phyloP scores from a whole-genome alignment of 2,888 invertebrate genomes.

The Bimastos eiseni region DNA sequence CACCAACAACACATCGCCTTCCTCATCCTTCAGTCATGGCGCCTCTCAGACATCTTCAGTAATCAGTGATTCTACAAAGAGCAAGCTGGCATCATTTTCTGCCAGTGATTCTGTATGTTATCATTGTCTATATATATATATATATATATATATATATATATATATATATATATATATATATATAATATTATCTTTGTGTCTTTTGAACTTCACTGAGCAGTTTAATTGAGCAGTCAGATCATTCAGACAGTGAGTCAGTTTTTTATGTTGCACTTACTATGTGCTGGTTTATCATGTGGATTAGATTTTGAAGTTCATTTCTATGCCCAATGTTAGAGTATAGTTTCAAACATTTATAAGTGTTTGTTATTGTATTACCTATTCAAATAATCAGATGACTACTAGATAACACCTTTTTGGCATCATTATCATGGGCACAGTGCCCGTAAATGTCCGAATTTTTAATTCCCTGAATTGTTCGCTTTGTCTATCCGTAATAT shows the following conservation, averaged over 20 bases:
- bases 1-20: neutral
- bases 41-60: neutral
- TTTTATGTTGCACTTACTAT: neutral
- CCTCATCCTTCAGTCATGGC: conserved; percentile 4
- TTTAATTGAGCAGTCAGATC: neutral
- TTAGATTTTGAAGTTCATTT: neutral
- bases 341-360: neutral
- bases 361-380: neutral
- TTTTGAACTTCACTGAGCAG: neutral
- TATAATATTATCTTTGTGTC: neutral
- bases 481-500: neutral
- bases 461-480: too few species aligned
- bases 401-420: neutral
- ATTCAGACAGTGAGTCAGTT: neutral
- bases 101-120: conserved; percentile 9
- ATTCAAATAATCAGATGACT: neutral
- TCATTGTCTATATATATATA: neutral
- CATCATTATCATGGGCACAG: too few species aligned
- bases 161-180: too few species aligned
- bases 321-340: neutral
- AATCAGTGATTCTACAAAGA: conserved; percentile 22
- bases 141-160: too few species aligned
- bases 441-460: too few species aligned
- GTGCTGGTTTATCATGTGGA: neutral
- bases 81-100: conserved; percentile 28